Base-by-base conservation (phyloP, 1,140 invertebrate genomes). In the Mya arenaria region DNA sequence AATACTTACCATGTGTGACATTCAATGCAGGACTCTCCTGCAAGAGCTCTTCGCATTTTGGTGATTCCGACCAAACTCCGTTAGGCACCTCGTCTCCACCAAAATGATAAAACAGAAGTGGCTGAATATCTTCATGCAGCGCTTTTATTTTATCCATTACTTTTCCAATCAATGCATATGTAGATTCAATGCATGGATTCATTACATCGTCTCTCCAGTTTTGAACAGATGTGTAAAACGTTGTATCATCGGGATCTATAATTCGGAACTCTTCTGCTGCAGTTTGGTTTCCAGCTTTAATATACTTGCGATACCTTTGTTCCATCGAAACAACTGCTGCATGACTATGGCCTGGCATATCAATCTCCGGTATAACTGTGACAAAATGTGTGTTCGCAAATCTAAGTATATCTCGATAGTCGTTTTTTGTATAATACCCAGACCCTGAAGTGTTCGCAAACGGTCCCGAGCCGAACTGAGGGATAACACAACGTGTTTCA, bases 381-480 rank as follows among this genome's bases (percentile, higher is more conserved):
- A 89, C 83, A 55, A 87, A 80, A 32, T 79, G 71, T 28, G 65
- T 48, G 13, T 52, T 77, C 36, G 88, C 87, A 63, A 66, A 85
- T 4, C 19, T 28, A 17, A 90, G 80, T 4, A 90, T 66, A 10
- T 87, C 84, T 30, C 56, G 28, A 66, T 85, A 88, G 15, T 89
- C 83, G 0, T 39, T 23, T 15, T 71, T 62, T 15, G 85, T 80
- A 74, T 84, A 90, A 60, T 66, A 88, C 13, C 85, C 90, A 44
- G 86, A 85, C 15, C 89, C 90, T 0, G 87, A 87, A 4, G 85
- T 82, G 8, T 83, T 39, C 28, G 69, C 79, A 30, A 48, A 56
- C 10, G 90, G 90, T 4, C 89, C 89, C n/a, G 89, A 90, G 25
- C 90, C 90, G 30, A 90, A 85, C 69, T 89, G 84, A 15, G 91